Percentiles rank a stretch among this genome's conserved stretches.
phyloP scores from a whole-genome alignment of 92 coral and sea anemone genomes.

The Epizoanthus scotinus region DNA sequence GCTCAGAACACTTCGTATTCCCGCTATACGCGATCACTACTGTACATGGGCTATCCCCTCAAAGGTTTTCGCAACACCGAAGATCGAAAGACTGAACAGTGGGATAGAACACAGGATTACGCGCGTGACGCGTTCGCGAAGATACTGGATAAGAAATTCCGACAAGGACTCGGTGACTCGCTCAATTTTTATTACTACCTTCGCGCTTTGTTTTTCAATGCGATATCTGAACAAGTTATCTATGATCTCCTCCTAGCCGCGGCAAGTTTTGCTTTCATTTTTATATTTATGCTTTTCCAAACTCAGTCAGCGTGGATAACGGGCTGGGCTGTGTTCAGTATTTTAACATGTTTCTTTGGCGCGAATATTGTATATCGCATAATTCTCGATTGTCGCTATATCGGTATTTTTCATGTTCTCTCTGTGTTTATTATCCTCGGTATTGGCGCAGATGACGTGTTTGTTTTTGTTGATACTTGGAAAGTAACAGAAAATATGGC shows the following conservation, averaged over 20 bases:
- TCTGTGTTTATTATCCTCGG: slow-evolving; percentile 96
- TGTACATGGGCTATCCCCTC: slow-evolving; percentile 84
- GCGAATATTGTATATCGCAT: slow-evolving; percentile 87
- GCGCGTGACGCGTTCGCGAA: slow-evolving; percentile 81
- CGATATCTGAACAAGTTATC: slow-evolving; percentile 89
- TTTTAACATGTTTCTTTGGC: slow-evolving; percentile 85
- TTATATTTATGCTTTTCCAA: slow-evolving; percentile 86
- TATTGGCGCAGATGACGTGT: slow-evolving; percentile 96
- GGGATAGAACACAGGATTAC: slow-evolving; percentile 65
- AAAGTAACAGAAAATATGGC: slow-evolving; percentile 64
- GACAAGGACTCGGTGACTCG: slow-evolving; percentile 67
- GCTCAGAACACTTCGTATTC: slow-evolving; percentile 55
- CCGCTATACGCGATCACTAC: slow-evolving; percentile 74
- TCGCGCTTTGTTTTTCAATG: slow-evolving; percentile 86
- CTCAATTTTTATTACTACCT: slow-evolving; percentile 75
- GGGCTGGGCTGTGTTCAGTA: slow-evolving; percentile 93
- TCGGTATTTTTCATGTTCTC: slow-evolving; percentile 90
- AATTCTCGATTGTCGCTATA: slow-evolving; percentile 86
- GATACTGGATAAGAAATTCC: slow-evolving; percentile 61
- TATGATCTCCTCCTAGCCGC: slow-evolving; percentile 91
- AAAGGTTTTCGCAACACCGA: slow-evolving; percentile 79
- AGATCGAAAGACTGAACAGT: slow-evolving; percentile 76
- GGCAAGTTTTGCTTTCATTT: slow-evolving; percentile 90
- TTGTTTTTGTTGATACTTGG: slow-evolving; percentile 95
- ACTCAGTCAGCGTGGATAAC: slow-evolving; percentile 94